phyloP scores from a whole-genome alignment of 1,140 invertebrate genomes.

The Subanguina moxae region DNA sequence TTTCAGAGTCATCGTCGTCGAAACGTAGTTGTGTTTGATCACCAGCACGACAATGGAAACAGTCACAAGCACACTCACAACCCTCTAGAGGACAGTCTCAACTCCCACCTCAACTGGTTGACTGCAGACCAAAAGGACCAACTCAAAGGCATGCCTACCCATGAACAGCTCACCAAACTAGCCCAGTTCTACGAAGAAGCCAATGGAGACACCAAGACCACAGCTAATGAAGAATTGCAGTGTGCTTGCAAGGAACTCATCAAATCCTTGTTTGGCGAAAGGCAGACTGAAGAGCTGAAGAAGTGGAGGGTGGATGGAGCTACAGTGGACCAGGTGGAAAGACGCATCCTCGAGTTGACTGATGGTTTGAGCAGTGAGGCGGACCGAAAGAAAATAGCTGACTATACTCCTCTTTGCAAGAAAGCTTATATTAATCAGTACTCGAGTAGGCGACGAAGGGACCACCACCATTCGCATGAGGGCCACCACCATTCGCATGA shows the following conservation, averaged over 20 bases:
- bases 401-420: not conserved
- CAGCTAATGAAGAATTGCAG: constrained; percentile 24
- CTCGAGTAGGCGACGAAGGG: constrained; percentile 6
- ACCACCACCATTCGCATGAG: constrained; percentile 23
- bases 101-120: constrained; percentile 35
- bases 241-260: constrained; percentile 38
- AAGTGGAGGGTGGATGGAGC: constrained; percentile 9
- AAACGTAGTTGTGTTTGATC: not conserved
- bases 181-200: constrained; percentile 23
- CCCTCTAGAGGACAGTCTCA: constrained; percentile 31
- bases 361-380: constrained; percentile 6
- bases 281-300: constrained; percentile 17
- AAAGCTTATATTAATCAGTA: constrained; percentile 3
- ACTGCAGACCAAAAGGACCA: constrained; percentile 34
- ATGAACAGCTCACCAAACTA: constrained; percentile 19
- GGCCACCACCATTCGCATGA: too few relatives aligned
- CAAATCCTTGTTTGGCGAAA: not conserved
- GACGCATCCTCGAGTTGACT: not conserved
- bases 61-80: constrained; percentile 22
- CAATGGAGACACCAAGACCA: constrained; percentile 23
- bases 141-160: constrained; percentile 18
- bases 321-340: constrained; percentile 7
- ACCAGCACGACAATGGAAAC: not conserved
- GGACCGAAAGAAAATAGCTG: constrained; percentile 12
- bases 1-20: not conserved